phyloP scores from a whole-genome alignment of 2,888 invertebrate species.

The Bombylius discolor region DNA sequence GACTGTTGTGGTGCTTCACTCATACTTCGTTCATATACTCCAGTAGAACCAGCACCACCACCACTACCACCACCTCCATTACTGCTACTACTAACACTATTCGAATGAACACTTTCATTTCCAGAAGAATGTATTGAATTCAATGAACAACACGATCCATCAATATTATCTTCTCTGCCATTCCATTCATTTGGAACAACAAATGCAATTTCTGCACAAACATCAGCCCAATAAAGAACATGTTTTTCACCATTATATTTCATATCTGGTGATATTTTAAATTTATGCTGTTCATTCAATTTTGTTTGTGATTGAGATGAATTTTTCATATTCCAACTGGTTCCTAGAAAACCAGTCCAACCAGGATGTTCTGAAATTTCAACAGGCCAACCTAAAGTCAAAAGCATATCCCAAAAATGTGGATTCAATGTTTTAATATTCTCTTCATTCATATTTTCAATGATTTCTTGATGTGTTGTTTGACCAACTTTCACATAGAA shows the following conservation, averaged over 20 bases:
- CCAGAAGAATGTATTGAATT: slow-evolving; percentile 20
- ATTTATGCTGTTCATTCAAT: slow-evolving; percentile 32
- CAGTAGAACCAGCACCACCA: slow-evolving; percentile 15
- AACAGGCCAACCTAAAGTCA: slow-evolving; percentile 79
- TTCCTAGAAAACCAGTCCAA: slow-evolving; percentile 83
- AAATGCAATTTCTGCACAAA: slow-evolving; percentile 87
- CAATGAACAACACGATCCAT: slow-evolving; percentile 39
- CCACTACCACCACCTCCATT: slow-evolving; percentile 12
- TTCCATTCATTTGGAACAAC: slow-evolving; percentile 63
- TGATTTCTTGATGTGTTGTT: slow-evolving; percentile 60
- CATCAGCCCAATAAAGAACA: slow-evolving; percentile 91
- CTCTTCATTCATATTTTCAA: slow-evolving; percentile 39
- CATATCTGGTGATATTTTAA: slow-evolving; percentile 37
- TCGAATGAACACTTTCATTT: slow-evolving; percentile 18
- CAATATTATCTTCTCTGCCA: slow-evolving; percentile 36
- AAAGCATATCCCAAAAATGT: slow-evolving; percentile 47
- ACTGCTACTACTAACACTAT: slow-evolving; percentile 14
- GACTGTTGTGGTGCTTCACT: slow-evolving; percentile 32
- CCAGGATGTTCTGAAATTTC: slow-evolving; percentile 76
- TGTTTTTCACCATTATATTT: slow-evolving; percentile 73
- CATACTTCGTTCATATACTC: slow-evolving; percentile 40
- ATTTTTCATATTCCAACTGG: slow-evolving; percentile 58
- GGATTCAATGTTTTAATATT: slow-evolving; percentile 33
- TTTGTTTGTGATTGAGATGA: slow-evolving; percentile 13
- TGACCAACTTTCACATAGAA: slow-evolving; percentile 89